phyloP scores from a whole-genome alignment of 2,797 vertebrate species.

The Melopsittacus undulatus region DNA sequence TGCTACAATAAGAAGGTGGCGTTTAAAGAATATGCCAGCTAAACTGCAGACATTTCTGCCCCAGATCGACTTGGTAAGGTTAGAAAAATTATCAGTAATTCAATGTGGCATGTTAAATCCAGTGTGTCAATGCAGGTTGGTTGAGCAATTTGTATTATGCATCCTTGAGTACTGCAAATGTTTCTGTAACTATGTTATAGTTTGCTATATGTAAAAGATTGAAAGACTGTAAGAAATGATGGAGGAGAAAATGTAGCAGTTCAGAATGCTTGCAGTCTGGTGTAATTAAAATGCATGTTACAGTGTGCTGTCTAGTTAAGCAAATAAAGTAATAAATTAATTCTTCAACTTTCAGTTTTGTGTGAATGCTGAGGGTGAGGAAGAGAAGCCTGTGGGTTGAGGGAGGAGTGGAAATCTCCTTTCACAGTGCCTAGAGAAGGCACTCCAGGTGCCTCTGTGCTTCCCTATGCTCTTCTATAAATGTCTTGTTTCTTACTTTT shows the following conservation, averaged over 20 bases:
- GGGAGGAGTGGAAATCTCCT: neutral
- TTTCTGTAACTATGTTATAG: neutral
- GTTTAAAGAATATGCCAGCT: neutral
- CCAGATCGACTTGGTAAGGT: neutral
- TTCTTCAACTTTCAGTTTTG: neutral
- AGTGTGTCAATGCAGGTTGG: slow-evolving; percentile 9
- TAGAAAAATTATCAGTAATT: slow-evolving; percentile 26
- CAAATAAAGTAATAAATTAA: neutral
- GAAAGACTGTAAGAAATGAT: neutral
- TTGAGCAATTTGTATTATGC: slow-evolving; percentile 7
- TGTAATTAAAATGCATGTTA: neutral
- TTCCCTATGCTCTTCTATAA: neutral
- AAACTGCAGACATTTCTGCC: neutral
- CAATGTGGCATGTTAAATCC: slow-evolving; percentile 22
- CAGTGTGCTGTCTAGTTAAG: neutral
- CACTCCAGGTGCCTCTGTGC: neutral
- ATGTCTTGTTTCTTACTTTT: neutral
- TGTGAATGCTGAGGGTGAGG: neutral
- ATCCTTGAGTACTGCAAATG: neutral
- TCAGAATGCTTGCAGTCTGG: neutral
- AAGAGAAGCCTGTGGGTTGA: neutral
- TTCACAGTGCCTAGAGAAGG: neutral
- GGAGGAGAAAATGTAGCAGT: neutral
- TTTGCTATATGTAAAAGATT: neutral
- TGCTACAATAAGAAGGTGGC: neutral